Evolutionary conservation across 2,888 invertebrate species (phyloP), one percentile per base, ranked within the genome.

Genomic region (Scaptomyza reducta): DNA sequence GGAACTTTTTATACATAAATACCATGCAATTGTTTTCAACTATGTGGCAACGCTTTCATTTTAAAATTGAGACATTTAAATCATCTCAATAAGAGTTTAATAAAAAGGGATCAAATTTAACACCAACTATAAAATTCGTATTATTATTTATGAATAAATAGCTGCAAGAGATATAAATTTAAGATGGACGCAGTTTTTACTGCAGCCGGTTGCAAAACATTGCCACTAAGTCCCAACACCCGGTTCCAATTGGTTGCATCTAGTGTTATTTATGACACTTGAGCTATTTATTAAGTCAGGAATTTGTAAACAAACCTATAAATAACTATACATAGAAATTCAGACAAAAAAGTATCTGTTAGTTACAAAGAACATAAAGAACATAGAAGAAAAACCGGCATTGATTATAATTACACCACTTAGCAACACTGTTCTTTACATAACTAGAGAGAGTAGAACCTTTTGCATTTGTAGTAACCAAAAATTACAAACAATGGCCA

Each of bases 401-500:
- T 41, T 49, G 33, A 47, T 47, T 45, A 31, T 35, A 35, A 25
- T 38, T 45, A 2, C 18, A 40, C 1, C 40, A 44, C 38, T 68
- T 66, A 62, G 50, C 81, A 87, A 68, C 87, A 70, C 79, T 79
- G 60, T 47, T 50, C 51, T 87, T 83, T 83, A 83, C 67, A 83
- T 83, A 83, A 83, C 87, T 63, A 25, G 61, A 70, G 74, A 68
- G 72, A 72, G 56, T 66, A 78, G 10, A 59, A 60, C 61, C 70
- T 74, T 60, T 61, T 63, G 76, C 76, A 76, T 76, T 76, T 75
- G 49, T 53, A 55, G 42, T 18, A 64, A 65, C 14, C 44, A 53
- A 54, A 68, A 62, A 62, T 73, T 64, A 58, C 47, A 69, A 45
- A 64, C 53, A 79, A 90, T 91, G 91, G 83, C 86, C 53, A 77